A percentile compares a stretch with the other conserved stretches of the same genome.
Evolutionary conservation across 2,113 vertebrate genomes (phyloP).

Genomic region (Gila orcuttii): DNA sequence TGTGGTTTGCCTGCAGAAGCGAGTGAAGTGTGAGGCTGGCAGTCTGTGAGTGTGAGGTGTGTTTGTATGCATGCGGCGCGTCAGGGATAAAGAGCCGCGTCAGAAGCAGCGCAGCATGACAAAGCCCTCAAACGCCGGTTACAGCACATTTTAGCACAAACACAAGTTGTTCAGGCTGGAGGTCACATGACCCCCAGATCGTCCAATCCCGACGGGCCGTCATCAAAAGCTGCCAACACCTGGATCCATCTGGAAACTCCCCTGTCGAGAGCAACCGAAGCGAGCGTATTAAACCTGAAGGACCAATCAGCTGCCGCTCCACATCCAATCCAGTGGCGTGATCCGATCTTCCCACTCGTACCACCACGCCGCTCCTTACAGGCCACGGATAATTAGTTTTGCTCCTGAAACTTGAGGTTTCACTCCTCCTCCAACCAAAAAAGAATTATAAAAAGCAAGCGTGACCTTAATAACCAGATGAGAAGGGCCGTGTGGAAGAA

Average conservation of each 20-base stretch:
- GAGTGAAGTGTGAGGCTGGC: not conserved
- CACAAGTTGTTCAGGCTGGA: conserved; percentile 24
- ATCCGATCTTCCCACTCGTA: not conserved
- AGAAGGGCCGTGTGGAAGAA: conserved; percentile 16
- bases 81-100: conserved; percentile 43
- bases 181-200: not conserved
- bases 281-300: conserved; percentile 39
- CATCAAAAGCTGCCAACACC: conserved; percentile 17
- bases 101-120: conserved; percentile 51
- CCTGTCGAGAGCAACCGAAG: not conserved
- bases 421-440: conserved; percentile 16
- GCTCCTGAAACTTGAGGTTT: conserved; percentile 34
- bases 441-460: conserved; percentile 1
- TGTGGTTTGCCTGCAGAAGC: not conserved
- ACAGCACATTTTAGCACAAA: conserved; percentile 46
- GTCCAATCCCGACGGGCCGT: not conserved
- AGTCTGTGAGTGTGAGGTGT: not conserved
- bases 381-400: conserved; percentile 46
- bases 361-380: conserved; percentile 16
- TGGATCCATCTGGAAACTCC: conserved; percentile 32
- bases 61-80: conserved; percentile 46
- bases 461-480: conserved; percentile 55
- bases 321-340: not conserved
- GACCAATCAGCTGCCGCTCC: conserved; percentile 14
- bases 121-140: conserved; percentile 51